Percentiles rank a stretch among this genome's conserved stretches.
Evolutionary conservation across 1,140 invertebrate species (phyloP).

Genomic region (Nylanderia fulva): DNA sequence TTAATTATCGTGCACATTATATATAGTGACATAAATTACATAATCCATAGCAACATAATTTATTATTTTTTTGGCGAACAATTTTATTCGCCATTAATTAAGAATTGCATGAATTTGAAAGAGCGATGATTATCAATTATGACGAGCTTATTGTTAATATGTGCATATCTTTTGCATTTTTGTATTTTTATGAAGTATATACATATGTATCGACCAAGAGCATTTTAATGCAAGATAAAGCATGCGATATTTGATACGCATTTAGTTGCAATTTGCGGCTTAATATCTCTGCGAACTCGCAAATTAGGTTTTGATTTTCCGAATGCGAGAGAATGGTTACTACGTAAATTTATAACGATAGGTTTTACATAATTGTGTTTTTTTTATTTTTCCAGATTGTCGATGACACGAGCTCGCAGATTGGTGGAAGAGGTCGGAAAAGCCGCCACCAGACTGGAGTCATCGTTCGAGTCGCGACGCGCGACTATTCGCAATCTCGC

Average conservation of each 20-base stretch:
- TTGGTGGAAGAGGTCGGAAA: slow-evolving; percentile 84
- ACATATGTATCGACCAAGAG: not conserved
- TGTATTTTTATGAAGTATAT: not conserved
- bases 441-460: slow-evolving; percentile 83
- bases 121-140: not conserved
- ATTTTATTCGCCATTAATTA: not conserved
- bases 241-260: slow-evolving; percentile 26
- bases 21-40: not conserved
- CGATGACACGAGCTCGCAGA: slow-evolving; percentile 81
- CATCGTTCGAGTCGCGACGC: slow-evolving; percentile 83
- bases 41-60: not conserved
- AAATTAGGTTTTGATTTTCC: slow-evolving; percentile 53
- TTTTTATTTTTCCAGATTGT: slow-evolving; percentile 77
- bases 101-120: not conserved
- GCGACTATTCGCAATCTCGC: slow-evolving; percentile 84
- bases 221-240: slow-evolving; percentile 56
- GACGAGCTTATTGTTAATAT: no score
- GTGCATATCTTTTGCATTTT: not conserved
- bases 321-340: slow-evolving; percentile 46
- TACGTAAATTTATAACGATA: slow-evolving; percentile 66
- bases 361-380: slow-evolving; percentile 57
- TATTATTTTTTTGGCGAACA: not conserved
- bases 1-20: not conserved
- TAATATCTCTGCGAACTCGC: not conserved
- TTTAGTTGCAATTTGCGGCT: slow-evolving; percentile 25